These are phyloP conservation scores for Tromatobia lineatoria DNA, from an alignment of 2,888 invertebrate genomes.

Conservation along the genomic window DNA sequence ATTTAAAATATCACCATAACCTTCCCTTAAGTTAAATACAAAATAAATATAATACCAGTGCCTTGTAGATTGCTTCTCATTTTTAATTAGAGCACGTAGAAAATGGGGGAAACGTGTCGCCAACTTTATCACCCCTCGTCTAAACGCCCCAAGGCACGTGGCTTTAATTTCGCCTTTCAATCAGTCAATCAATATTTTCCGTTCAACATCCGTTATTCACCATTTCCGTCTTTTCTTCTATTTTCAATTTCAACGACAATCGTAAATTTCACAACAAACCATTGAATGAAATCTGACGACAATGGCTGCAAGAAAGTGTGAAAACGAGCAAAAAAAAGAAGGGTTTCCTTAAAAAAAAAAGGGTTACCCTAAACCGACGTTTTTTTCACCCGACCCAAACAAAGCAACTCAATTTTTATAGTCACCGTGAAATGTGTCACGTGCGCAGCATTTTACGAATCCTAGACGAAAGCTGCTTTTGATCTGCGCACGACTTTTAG, in stretches of 20 bases:
- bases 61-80: background rate
- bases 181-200: slow-evolving; percentile 44
- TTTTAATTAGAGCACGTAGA: background rate
- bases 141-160: slow-evolving; percentile 8
- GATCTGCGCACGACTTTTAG: slow-evolving; percentile 52
- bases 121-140: background rate
- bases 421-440: slow-evolving; percentile 31
- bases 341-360: background rate
- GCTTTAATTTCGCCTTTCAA: slow-evolving; percentile 9
- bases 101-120: background rate
- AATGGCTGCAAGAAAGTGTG: slow-evolving; percentile 28
- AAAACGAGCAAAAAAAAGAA: slow-evolving; percentile 25
- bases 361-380: slow-evolving; percentile 18
- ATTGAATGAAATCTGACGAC: slow-evolving; percentile 35
- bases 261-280: slow-evolving; percentile 44
- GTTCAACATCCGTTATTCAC: background rate
- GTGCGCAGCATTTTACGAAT: slow-evolving; percentile 24
- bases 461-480: slow-evolving; percentile 31
- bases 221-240: slow-evolving; percentile 26
- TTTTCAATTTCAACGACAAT: slow-evolving; percentile 36
- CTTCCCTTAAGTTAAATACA: background rate
- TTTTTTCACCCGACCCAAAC: slow-evolving; percentile 52
- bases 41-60: background rate
- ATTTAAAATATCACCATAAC: too few relatives aligned
- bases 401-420: slow-evolving; percentile 43